A percentile compares a stretch with the other conserved stretches of the same genome.
Conservation (phyloP, 2,797 vertebrate genomes). For the Argentina silus region DNA sequence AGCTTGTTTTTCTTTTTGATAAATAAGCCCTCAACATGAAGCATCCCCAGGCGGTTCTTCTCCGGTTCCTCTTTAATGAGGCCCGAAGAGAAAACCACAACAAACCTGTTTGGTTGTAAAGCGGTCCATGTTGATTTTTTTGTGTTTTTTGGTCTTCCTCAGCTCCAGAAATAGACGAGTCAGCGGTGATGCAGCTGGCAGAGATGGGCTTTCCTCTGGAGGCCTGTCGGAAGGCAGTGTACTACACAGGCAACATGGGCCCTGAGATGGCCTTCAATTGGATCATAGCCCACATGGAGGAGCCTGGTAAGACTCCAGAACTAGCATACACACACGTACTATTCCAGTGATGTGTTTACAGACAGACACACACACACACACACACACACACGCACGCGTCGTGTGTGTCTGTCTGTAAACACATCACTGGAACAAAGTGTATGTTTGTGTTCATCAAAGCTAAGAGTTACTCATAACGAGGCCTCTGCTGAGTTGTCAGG, state of each 20-base stretch:
- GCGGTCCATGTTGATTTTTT: conserved; percentile 50
- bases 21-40: conserved; percentile 51
- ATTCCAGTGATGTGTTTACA: not conserved
- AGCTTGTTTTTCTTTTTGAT: conserved; percentile 54
- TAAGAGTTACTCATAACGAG: too few relatives aligned
- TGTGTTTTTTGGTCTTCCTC: conserved; percentile 53
- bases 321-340: not conserved
- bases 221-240: conserved; percentile 96
- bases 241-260: conserved; percentile 97
- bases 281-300: conserved; percentile 99
- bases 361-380: not conserved
- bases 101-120: conserved; percentile 42
- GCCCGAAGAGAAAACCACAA: conserved; percentile 57
- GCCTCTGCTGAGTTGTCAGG: not conserved
- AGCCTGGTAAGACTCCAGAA: conserved; percentile 83
- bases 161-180: conserved; percentile 97
- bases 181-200: conserved; percentile 95
- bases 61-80: conserved; percentile 65
- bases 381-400: not conserved
- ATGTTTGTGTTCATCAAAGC: not conserved
- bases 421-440: not conserved
- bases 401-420: too few relatives aligned
- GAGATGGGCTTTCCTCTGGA: conserved; percentile 99
- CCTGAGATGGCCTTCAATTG: conserved; percentile 98
- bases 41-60: conserved; percentile 37